Evolutionary conservation across 2,888 invertebrate genomes (phyloP).

Genomic region (Uloborus plumipes): DNA sequence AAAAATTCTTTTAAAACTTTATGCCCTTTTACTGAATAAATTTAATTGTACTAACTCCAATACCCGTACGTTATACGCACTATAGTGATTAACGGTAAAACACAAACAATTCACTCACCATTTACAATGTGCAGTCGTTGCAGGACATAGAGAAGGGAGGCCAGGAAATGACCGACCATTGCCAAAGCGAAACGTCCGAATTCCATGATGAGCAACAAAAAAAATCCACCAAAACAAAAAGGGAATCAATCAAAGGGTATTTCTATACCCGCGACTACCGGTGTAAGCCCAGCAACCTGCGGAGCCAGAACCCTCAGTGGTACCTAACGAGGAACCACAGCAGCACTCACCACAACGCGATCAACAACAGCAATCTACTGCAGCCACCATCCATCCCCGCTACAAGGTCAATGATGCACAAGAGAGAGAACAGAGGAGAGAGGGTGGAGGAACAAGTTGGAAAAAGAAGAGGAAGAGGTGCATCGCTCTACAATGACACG

Average conservation of each 20-base stretch:
- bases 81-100: no score
- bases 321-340: not conserved
- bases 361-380: constrained; percentile 7
- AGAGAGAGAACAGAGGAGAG: not conserved
- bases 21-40: no score
- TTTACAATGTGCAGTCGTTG: constrained; percentile 37
- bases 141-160: constrained; percentile 61
- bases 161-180: constrained; percentile 58
- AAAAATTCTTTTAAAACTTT: no score
- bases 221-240: no score
- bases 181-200: constrained; percentile 55
- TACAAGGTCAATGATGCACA: constrained; percentile 41
- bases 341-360: not conserved
- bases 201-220: constrained; percentile 29
- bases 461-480: constrained; percentile 4
- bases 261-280: no score
- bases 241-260: no score
- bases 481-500: constrained; percentile 7
- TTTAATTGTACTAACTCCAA: no score
- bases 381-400: constrained; percentile 31
- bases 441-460: not conserved
- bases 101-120: constrained; percentile 26
- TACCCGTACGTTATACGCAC: no score
- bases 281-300: no score
- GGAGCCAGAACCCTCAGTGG: not conserved